phyloP scores from a whole-genome alignment of 1,140 invertebrate genomes.

The Sarcophaga bullata region DNA sequence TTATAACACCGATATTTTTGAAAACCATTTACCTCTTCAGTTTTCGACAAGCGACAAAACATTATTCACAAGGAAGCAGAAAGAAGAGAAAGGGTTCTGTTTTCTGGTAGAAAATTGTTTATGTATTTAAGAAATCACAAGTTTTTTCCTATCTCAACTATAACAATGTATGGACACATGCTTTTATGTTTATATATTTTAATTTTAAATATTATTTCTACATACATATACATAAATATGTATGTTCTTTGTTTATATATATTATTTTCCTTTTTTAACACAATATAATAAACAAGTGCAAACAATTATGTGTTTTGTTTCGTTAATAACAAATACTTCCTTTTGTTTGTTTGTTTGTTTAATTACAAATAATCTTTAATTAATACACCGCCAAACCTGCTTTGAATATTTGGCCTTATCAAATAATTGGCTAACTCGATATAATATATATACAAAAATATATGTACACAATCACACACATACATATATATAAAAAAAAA shows the following conservation, averaged over 20 bases:
- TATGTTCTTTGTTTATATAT: neutral
- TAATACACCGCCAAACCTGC: conserved; percentile 20
- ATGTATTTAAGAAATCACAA: neutral
- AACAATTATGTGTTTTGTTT: neutral
- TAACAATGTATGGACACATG: neutral
- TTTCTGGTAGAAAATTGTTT: too few relatives aligned
- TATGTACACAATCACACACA: neutral
- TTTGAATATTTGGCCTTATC: conserved; percentile 24
- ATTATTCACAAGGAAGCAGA: neutral
- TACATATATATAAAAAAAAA: neutral
- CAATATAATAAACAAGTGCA: neutral
- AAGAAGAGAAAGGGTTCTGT: too few relatives aligned
- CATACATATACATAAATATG: too few relatives aligned
- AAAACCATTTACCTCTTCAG: conserved; percentile 6
- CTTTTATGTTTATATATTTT: neutral
- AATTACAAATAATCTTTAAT: conserved; percentile 1
- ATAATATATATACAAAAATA: conserved; percentile 24
- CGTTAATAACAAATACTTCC: neutral
- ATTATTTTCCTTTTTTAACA: neutral
- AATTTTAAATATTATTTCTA: neutral
- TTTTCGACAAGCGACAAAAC: neutral
- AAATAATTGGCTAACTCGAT: conserved; percentile 30
- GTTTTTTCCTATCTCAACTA: neutral
- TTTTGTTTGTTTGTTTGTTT: conserved; percentile 21
- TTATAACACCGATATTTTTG: neutral